phyloP scores from a whole-genome alignment of 2,888 invertebrate species.

The Dorcus hopei region DNA sequence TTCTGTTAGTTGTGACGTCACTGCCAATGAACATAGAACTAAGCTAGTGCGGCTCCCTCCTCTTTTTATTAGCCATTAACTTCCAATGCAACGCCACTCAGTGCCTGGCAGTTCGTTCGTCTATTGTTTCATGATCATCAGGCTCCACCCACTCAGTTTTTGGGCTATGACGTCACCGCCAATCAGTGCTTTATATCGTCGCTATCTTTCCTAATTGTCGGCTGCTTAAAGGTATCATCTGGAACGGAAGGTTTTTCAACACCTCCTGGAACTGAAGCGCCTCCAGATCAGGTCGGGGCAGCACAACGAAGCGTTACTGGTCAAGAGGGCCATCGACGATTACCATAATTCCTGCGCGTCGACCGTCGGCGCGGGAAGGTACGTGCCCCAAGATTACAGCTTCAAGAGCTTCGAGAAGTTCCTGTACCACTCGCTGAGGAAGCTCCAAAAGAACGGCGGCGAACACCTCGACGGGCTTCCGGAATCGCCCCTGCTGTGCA shows the following conservation, averaged over 20 bases:
- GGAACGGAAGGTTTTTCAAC: constrained; percentile 89
- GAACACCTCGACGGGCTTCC: constrained; percentile 55
- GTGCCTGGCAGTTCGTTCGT: too few relatives aligned
- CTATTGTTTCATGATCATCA: too few relatives aligned
- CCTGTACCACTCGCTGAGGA: constrained; percentile 79
- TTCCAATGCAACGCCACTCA: too few relatives aligned
- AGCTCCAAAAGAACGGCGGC: constrained; percentile 70
- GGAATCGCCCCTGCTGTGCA: constrained; percentile 68
- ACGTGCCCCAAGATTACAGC: constrained; percentile 63
- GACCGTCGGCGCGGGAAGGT: constrained; percentile 62
- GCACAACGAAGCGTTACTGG: constrained; percentile 81
- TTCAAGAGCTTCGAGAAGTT: constrained; percentile 83
- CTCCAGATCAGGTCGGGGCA: constrained; percentile 88
- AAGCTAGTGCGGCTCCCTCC: too few relatives aligned
- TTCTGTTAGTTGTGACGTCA: too few relatives aligned
- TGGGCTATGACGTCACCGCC: too few relatives aligned
- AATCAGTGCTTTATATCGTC: too few relatives aligned
- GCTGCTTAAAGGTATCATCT: constrained; percentile 70
- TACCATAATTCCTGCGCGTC: constrained; percentile 74
- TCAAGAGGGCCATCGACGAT: constrained; percentile 82
- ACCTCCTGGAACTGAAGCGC: constrained; percentile 85
- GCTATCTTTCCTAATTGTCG: neutral
- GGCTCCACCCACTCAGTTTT: too few relatives aligned
- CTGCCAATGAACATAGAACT: too few relatives aligned
- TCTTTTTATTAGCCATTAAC: too few relatives aligned